These are phyloP conservation scores for Dryobota labecula DNA, from an alignment of 2,888 invertebrate genomes.

Conservation along the genomic window DNA sequence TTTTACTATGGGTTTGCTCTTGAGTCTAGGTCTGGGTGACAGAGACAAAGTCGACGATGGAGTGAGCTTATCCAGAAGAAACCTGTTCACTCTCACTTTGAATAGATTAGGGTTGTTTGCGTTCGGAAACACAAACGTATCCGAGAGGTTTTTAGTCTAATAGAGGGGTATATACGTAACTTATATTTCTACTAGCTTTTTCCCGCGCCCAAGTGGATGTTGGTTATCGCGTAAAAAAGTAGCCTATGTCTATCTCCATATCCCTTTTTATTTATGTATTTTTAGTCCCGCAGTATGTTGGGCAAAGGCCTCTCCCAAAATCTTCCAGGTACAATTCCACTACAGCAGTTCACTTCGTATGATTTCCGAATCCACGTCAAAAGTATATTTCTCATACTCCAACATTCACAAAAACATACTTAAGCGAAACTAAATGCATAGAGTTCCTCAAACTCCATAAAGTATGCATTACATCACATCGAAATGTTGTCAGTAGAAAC, in stretches of 20 bases:
- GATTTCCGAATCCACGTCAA: neutral
- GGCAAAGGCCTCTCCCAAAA: neutral
- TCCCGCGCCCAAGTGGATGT: no score
- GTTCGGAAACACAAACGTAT: no score
- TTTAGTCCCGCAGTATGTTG: neutral
- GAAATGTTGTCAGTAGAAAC: constrained; percentile 49
- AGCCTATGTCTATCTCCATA: no score
- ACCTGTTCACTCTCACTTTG: no score
- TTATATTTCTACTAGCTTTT: no score
- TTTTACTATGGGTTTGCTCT: no score
- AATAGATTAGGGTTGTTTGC: no score
- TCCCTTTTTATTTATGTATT: neutral
- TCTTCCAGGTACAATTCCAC: neutral
- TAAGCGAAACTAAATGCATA: constrained; percentile 36
- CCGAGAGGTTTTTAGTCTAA: neutral
- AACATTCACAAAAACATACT: constrained; percentile 16
- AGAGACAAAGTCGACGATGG: no score
- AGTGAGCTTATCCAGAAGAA: no score
- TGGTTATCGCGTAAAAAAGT: no score
- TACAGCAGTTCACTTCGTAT: neutral
- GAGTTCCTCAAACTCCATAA: constrained; percentile 32
- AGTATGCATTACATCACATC: constrained; percentile 52
- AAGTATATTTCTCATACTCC: neutral
- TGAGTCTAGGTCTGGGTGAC: no score
- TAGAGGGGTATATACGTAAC: no score